These are phyloP conservation scores for Muntiacus muntjak DNA, from an alignment of 2,113 vertebrate genomes.

Conservation along the genomic window DNA sequence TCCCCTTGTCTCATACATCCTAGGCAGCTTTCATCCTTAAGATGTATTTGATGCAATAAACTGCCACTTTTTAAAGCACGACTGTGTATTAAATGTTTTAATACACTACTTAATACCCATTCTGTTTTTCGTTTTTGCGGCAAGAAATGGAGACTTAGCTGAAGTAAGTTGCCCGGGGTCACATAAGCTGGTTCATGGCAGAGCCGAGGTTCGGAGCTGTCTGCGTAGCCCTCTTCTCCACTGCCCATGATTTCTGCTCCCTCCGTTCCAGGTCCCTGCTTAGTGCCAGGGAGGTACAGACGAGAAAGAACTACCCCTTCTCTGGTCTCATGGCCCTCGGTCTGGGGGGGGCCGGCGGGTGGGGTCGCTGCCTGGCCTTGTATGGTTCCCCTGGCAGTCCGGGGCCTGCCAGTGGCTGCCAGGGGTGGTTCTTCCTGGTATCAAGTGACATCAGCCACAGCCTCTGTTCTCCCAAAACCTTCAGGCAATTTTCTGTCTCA, in stretches of 20 bases:
- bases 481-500: neutral
- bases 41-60: neutral
- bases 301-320: no score
- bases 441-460: neutral
- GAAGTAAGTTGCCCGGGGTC: neutral
- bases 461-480: neutral
- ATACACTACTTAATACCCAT: neutral
- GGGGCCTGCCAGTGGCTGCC: neutral
- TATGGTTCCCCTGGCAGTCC: neutral
- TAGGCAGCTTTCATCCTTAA: neutral
- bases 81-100: neutral
- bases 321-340: neutral
- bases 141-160: neutral
- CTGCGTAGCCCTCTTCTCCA: neutral
- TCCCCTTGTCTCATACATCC: neutral
- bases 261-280: neutral
- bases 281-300: neutral
- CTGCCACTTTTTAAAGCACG: neutral
- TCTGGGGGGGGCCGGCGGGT: rapidly evolving
- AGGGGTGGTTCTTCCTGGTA: neutral
- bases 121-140: neutral
- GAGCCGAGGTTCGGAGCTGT: neutral
- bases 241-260: neutral
- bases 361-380: neutral
- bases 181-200: neutral